Percentiles rank a stretch among this genome's conserved stretches.
Conservation (phyloP, 2,888 invertebrate genomes). For the Drosophila emarginata region DNA sequence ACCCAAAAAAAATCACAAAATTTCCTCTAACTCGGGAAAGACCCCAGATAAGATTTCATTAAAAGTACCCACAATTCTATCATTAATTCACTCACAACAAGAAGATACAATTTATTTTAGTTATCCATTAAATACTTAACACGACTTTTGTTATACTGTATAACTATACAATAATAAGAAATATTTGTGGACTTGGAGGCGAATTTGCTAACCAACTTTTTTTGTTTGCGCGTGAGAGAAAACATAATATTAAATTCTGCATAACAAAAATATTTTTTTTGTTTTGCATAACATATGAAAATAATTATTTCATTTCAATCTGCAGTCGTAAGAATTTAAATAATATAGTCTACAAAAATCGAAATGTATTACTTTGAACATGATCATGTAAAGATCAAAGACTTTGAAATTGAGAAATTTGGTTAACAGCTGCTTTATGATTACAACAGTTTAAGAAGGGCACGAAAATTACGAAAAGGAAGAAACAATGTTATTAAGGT, state of each 20-base stretch:
- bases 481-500: no score
- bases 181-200: constrained; percentile 27
- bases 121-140: constrained; percentile 31
- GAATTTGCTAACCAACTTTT: constrained; percentile 16
- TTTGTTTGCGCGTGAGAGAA: not conserved
- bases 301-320: no score
- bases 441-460: no score
- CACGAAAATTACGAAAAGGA: no score
- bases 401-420: no score
- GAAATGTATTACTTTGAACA: no score
- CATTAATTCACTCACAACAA: not conserved
- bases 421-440: no score
- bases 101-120: constrained; percentile 7
- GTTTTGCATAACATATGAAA: not conserved
- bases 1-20: constrained; percentile 35
- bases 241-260: not conserved
- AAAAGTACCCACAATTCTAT: constrained; percentile 33
- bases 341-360: no score
- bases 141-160: constrained; percentile 8
- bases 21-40: constrained; percentile 31
- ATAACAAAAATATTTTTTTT: not conserved
- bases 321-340: no score
- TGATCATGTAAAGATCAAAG: no score
- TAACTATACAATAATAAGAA: not conserved
- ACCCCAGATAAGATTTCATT: constrained; percentile 32